Evolutionary conservation across 2,888 invertebrate species (phyloP).

Genomic region (Drosophila lutescens): DNA sequence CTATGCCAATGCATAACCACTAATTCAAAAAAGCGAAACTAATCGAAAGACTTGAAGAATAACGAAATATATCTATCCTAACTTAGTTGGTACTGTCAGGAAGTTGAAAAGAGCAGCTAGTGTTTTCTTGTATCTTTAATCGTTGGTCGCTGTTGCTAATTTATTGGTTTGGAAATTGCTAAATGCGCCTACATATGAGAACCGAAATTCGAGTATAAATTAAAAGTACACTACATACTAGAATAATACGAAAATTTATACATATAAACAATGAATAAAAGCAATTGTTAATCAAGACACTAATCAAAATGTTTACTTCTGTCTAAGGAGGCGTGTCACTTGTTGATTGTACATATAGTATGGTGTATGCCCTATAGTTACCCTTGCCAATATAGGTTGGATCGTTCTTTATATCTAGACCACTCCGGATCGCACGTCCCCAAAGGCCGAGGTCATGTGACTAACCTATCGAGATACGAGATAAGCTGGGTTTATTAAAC

Average conservation of each 20-base stretch:
- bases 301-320: constrained; percentile 34
- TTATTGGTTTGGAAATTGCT: constrained; percentile 56
- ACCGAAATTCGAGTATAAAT: constrained; percentile 29
- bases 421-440: constrained; percentile 4
- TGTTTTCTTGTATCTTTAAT: constrained; percentile 11
- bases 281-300: constrained; percentile 70
- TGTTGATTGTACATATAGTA: not conserved
- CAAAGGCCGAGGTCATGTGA: constrained; percentile 21
- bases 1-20: constrained; percentile 11
- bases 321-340: constrained; percentile 9
- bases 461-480: constrained; percentile 1
- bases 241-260: constrained; percentile 37
- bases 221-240: constrained; percentile 11
- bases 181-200: constrained; percentile 32
- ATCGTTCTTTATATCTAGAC: constrained; percentile 6
- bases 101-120: constrained; percentile 12
- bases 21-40: constrained; percentile 20
- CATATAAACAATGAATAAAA: constrained; percentile 50
- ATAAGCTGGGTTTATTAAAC: not conserved
- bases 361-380: constrained; percentile 14
- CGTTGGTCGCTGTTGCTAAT: constrained; percentile 42
- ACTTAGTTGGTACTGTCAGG: constrained; percentile 6
- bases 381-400: constrained; percentile 13
- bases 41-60: constrained; percentile 63
- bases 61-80: constrained; percentile 37